A percentile compares a stretch with the other conserved stretches of the same genome.
Conservation (phyloP, 2,113 vertebrate genomes). For the Upupa epops region DNA sequence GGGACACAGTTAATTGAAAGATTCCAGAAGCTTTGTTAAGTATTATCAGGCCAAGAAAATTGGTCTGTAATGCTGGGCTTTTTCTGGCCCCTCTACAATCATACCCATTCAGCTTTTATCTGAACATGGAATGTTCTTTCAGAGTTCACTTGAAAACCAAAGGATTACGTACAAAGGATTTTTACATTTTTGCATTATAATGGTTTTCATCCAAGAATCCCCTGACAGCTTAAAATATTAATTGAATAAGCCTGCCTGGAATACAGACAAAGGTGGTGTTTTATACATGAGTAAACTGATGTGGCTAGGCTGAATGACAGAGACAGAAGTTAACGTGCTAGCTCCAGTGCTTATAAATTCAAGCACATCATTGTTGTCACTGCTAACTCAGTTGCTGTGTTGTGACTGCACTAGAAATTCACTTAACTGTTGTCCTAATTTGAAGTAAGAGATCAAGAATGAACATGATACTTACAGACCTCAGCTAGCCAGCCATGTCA, state of each 20-base stretch:
- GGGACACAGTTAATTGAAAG: conserved; percentile 8
- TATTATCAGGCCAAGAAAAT: not conserved
- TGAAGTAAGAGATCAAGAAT: not conserved
- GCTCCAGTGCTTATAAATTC: not conserved
- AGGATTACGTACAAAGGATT: not conserved
- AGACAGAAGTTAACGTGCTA: not conserved
- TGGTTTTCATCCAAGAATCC: not conserved
- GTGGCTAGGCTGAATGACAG: not conserved
- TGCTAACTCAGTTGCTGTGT: not conserved
- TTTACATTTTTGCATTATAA: not conserved
- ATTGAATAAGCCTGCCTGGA: not conserved
- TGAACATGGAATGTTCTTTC: not conserved
- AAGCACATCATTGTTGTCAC: not conserved
- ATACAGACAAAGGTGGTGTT: not conserved
- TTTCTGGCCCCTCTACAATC: not conserved
- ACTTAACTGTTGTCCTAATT: not conserved
- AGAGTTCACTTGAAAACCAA: conserved; percentile 6
- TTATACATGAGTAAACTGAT: not conserved
- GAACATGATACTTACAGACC: fast-evolving
- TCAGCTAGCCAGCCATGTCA: fast-evolving
- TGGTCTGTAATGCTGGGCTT: not conserved
- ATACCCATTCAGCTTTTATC: not conserved
- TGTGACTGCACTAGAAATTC: not conserved
- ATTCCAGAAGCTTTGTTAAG: not conserved
- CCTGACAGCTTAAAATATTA: not conserved